Evolutionary conservation across 2,113 vertebrate species (phyloP), one percentile per base, ranked within the genome.

Genomic region (Triplophysa siluroides): DNA sequence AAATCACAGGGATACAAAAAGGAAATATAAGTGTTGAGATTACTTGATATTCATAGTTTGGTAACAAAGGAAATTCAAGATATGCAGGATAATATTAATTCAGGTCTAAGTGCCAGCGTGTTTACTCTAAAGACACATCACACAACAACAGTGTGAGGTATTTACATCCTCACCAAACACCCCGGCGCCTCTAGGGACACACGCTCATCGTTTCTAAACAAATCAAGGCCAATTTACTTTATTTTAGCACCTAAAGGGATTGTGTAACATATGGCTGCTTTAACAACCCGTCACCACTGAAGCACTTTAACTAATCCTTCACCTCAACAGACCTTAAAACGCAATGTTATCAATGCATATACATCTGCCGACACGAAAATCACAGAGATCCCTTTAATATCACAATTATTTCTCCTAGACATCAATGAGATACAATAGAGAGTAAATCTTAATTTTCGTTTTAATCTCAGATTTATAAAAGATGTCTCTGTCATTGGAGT

Each of bases 161-260:
- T 58, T 58, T 72, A 43, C 54, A 73, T 73, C n/a, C 70, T 73
- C 54, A 73, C 52, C 21, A 68, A 73, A 73, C 54, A 73, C n/a
- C 70, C 33, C 3, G 13, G 43, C 21, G 70, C 70, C 70, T 41
- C 33, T 8, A 12, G 33, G 54, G 70, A 73, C 12, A 8, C 29
- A 73, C 5, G 2, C 41, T n/a, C 70, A 73, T 26, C 29, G 13
- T 43, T 73, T 73, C 33, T 21, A 8, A 73, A 73, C 70, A 73
- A 73, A 73, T 73, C n/a, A 43, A 21, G 54, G 71, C n/a, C 54
- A 24, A 18, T 73, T 60, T 60, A 13, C 29, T 56, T 60, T 29
- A 23, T 23, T 73, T 33, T 11, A 58, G 41, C n/a, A 73, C 54
- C 29, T 73, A 56, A 10, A 60, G 23, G 41, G 54, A 33, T 24